phyloP scores from a whole-genome alignment of 2,797 vertebrate genomes.

The Cottoperca gobio region DNA sequence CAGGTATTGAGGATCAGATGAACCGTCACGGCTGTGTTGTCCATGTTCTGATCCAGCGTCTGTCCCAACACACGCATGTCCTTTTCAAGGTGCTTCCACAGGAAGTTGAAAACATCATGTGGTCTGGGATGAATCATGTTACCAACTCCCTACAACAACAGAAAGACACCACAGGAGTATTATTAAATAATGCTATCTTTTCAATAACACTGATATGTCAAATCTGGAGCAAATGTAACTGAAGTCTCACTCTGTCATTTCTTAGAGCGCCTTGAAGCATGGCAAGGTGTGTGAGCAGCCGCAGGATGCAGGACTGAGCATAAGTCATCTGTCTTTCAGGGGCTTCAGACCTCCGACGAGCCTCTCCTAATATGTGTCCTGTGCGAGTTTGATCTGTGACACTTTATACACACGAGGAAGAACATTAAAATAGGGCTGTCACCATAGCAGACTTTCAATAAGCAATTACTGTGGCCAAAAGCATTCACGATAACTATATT shows the following conservation, averaged over 20 bases:
- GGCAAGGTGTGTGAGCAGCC: conserved; percentile 79
- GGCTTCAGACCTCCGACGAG: conserved; percentile 70
- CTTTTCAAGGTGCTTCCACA: conserved; percentile 80
- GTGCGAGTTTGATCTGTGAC: conserved; percentile 62
- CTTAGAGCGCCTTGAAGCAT: conserved; percentile 77
- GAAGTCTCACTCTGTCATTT: conserved; percentile 61
- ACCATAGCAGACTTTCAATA: no score
- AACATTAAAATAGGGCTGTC: no score
- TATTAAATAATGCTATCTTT: fast-evolving
- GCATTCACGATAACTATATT: no score
- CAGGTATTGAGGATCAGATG: conserved; percentile 77
- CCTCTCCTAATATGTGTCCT: conserved; percentile 78
- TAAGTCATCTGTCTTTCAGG: conserved; percentile 72
- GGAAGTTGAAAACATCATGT: conserved; percentile 56
- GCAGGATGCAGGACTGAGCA: conserved; percentile 73
- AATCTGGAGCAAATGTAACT: no score
- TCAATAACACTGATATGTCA: neutral
- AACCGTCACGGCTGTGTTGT: conserved; percentile 70
- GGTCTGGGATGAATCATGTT: conserved; percentile 73
- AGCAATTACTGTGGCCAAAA: no score
- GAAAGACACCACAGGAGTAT: neutral
- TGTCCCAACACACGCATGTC: conserved; percentile 75
- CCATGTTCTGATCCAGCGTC: conserved; percentile 78
- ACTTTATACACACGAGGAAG: neutral
- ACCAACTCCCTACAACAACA: conserved; percentile 62